These are phyloP conservation scores for Hemibates koningsi DNA, from an alignment of 2,113 vertebrate genomes.

Conservation along the genomic window DNA sequence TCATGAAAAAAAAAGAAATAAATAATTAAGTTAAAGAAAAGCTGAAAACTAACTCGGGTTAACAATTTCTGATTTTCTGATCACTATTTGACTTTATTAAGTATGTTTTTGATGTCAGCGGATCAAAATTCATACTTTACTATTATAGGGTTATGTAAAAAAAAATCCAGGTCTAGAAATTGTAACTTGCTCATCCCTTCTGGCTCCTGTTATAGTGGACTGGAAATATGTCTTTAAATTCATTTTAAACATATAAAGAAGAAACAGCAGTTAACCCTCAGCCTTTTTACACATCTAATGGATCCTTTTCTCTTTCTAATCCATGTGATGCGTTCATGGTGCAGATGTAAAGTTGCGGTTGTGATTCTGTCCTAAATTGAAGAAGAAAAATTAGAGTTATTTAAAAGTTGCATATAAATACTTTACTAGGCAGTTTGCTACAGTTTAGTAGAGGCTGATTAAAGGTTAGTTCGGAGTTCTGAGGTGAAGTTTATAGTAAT, in stretches of 20 bases:
- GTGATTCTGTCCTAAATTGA: neutral
- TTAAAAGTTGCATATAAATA: neutral
- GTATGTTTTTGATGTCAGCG: neutral
- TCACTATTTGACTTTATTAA: neutral
- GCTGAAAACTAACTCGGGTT: neutral
- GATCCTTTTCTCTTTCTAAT: neutral
- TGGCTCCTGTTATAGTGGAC: neutral
- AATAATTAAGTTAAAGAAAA: neutral
- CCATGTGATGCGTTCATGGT: neutral
- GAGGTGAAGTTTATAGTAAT: neutral
- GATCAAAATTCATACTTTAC: neutral
- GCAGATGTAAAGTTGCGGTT: neutral
- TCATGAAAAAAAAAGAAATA: neutral
- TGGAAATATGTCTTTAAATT: neutral
- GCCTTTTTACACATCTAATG: neutral
- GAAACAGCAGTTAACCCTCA: neutral
- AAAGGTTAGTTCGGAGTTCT: neutral
- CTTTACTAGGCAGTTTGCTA: neutral
- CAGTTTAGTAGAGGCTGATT: neutral
- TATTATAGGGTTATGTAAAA: neutral
- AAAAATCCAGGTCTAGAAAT: neutral
- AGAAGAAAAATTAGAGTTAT: neutral
- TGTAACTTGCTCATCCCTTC: neutral
- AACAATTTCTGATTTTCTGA: neutral
- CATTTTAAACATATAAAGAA: neutral